These are phyloP conservation scores for Sporophila hypoxantha DNA, from an alignment of 2,113 vertebrate genomes.

Conservation along the genomic window DNA sequence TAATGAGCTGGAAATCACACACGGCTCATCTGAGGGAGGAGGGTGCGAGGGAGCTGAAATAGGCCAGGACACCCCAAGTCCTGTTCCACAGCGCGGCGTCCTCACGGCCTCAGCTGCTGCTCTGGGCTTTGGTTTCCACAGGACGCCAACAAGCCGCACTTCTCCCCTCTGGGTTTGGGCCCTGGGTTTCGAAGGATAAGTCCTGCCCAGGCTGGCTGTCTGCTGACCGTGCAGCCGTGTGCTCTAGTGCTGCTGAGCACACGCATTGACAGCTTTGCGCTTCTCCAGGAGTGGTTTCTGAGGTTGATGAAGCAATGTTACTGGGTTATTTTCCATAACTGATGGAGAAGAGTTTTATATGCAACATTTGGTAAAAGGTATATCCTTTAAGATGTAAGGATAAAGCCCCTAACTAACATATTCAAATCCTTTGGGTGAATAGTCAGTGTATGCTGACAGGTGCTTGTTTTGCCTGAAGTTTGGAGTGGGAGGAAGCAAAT, in stretches of 20 bases:
- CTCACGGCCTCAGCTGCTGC: neutral
- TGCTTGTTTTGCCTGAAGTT: neutral
- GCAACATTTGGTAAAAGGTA: constrained; percentile 69
- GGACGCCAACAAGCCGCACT: fast-evolving
- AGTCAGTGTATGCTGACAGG: neutral
- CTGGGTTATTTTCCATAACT: neutral
- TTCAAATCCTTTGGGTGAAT: neutral
- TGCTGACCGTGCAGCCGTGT: fast-evolving
- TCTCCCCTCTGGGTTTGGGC: neutral
- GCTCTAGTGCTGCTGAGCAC: neutral
- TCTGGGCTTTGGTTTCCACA: neutral
- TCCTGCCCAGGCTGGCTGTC: fast-evolving
- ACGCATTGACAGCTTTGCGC: neutral
- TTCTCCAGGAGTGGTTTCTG: neutral
- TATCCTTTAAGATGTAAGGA: constrained; percentile 67
- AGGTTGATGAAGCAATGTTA: neutral
- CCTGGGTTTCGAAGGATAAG: neutral
- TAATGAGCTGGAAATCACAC: neutral
- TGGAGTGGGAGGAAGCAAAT: neutral
- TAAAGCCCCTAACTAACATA: neutral
- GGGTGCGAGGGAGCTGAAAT: neutral
- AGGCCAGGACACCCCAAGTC: no score
- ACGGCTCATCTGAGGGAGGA: neutral
- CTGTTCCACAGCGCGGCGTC: fast-evolving
- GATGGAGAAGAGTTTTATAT: neutral